Evolutionary conservation across 2,888 invertebrate species (phyloP), one percentile per base, ranked within the genome.

Genomic region (Caenorhabditis sp.): DNA sequence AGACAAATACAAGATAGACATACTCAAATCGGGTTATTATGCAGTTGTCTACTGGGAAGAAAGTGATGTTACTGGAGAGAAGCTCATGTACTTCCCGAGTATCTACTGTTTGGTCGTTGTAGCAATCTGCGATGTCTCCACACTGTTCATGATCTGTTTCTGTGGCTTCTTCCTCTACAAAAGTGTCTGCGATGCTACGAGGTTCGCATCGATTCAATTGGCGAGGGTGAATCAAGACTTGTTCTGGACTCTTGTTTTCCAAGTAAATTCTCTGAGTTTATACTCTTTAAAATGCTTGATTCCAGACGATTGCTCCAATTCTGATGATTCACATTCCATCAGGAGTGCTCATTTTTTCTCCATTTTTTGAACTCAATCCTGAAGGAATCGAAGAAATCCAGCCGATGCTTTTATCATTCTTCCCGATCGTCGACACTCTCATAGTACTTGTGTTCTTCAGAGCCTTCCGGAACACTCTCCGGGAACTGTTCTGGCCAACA

Each of bases 371-470:
- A 20, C 4, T 28, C 6, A n/a, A 28, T 50, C 28, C 62, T 2
- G 35, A 61, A 18, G 28, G n/a, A 26, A 40, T 53, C 26, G 70
- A 70, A 61, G 61, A 70, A 9, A 28, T 70, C 22, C 70, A 70
- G 22, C 69, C 70, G 13, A 15, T 70, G 20, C 44, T 61, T 3
- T 50, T 71, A n/a, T 71, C 62, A n/a, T 20, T 62, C 18, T 71
- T 71, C n/a, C 71, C 71, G 6, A 71, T 71, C n/a, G 37, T 71
- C 15, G 62, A 71, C 28, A 62, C 71, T 3, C n/a, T 44, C 4
- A 55, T 71, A 15, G 40, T 71, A 5, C 55, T 71, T 13, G 40
- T 70, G 9, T 70, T 32, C 24, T 70, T 70, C 40, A 6, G 40
- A 61, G 70, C 61, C 9, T 70, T 70, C 6, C 37, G 70, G 8